These are phyloP conservation scores for Rhinichthys klamathensis DNA, from an alignment of 2,113 vertebrate species.

Conservation along the genomic window DNA sequence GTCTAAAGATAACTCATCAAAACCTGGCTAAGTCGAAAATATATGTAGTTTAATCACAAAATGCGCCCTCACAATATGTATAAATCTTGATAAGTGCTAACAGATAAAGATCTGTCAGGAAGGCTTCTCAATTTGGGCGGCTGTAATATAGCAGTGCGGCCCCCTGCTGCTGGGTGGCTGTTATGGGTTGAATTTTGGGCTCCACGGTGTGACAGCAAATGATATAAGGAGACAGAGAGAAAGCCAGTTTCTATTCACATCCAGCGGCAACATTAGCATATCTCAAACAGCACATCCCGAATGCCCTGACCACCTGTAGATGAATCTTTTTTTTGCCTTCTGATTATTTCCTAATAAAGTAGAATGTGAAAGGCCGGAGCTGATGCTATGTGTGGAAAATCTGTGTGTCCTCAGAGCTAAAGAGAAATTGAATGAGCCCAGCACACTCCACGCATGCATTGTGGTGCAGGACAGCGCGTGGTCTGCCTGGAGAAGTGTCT, in stretches of 20 bases:
- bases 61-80: neutral
- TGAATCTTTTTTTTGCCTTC: conserved; percentile 47
- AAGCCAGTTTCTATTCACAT: conserved; percentile 67
- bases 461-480: conserved; percentile 41
- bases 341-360: conserved; percentile 45
- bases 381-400: conserved; percentile 33
- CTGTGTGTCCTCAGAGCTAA: conserved; percentile 38
- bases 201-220: conserved; percentile 67
- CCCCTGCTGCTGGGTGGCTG: conserved; percentile 54
- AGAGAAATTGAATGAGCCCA: conserved; percentile 41
- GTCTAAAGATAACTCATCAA: neutral
- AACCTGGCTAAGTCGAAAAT: neutral
- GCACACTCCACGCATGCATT: conserved; percentile 22
- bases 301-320: conserved; percentile 71
- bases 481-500: conserved; percentile 50
- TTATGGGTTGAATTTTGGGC: conserved; percentile 55
- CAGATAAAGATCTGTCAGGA: conserved; percentile 20
- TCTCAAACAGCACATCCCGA: conserved; percentile 62
- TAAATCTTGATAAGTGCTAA: conserved; percentile 3
- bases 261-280: conserved; percentile 68
- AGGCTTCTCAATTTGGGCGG: conserved; percentile 15
- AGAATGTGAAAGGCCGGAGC: conserved; percentile 36
- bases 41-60: neutral
- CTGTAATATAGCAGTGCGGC: conserved; percentile 32
- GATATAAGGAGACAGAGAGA: conserved; percentile 72